Conservation (phyloP, 1,140 invertebrate species). For the Atta colombica region DNA sequence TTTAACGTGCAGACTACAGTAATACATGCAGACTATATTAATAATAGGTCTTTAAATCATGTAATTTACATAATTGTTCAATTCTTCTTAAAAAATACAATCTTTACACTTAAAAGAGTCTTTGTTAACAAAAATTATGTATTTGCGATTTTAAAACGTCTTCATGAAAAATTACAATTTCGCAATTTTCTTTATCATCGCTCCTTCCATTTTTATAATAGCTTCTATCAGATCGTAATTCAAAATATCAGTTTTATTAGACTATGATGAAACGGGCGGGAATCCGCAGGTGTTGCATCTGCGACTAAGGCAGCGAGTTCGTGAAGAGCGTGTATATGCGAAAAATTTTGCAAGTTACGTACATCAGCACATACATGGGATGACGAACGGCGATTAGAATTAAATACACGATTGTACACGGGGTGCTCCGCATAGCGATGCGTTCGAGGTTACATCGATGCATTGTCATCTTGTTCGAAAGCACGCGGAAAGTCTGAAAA, state of each 20-base stretch:
- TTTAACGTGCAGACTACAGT: no score
- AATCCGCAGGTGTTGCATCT: background rate
- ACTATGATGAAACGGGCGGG: background rate
- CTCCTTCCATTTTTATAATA: background rate
- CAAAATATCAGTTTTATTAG: background rate
- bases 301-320: background rate
- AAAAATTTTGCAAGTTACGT: constrained; percentile 30
- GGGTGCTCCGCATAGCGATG: constrained; percentile 1
- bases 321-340: background rate
- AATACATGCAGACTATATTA: background rate
- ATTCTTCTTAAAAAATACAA: background rate
- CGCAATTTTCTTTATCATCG: background rate
- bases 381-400: constrained; percentile 19
- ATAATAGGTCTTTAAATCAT: background rate
- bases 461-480: constrained; percentile 14
- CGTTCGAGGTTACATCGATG: background rate
- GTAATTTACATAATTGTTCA: background rate
- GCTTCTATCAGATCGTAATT: background rate
- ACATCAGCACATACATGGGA: background rate
- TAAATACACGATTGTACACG: background rate
- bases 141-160: background rate
- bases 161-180: background rate
- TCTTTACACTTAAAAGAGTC: background rate
- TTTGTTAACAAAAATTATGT: background rate
- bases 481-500: constrained; percentile 38